Percentiles rank a stretch among this genome's conserved stretches.
Conservation (phyloP, 2,797 vertebrate genomes). For the Phoeniculus purpureus region DNA sequence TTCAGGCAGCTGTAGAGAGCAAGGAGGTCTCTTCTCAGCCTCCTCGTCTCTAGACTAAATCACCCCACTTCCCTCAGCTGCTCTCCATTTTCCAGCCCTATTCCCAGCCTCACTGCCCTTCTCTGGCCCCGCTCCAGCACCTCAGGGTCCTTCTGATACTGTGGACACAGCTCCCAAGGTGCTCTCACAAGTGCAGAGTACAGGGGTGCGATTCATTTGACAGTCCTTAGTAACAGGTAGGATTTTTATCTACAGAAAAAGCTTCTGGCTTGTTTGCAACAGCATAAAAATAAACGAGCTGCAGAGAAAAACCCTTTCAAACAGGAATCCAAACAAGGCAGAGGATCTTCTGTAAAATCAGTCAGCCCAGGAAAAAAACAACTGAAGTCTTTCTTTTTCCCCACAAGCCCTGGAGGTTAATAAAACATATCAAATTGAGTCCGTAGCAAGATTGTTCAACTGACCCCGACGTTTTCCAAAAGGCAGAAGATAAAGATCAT, state of each 20-base stretch:
- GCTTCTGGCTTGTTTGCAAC: neutral
- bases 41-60: no score
- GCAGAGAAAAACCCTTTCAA: neutral
- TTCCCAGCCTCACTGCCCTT: no score
- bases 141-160: no score
- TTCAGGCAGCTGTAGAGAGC: no score
- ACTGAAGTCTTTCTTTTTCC: neutral
- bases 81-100: no score
- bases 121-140: no score
- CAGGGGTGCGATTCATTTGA: neutral
- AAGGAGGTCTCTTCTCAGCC: no score
- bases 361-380: neutral
- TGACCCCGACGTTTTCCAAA: slow-evolving; percentile 39
- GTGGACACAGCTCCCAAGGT: no score
- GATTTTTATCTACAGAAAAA: neutral
- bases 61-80: no score
- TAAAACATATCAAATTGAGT: slow-evolving; percentile 29
- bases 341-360: neutral
- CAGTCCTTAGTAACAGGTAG: neutral
- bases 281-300: neutral
- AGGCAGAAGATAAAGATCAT: slow-evolving; percentile 15
- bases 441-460: slow-evolving; percentile 22
- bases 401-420: neutral
- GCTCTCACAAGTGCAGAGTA: no score
- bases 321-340: neutral